A percentile compares a stretch with the other conserved stretches of the same genome.
phyloP scores from a whole-genome alignment of 2,113 vertebrate genomes.

The Amphiprion percula region DNA sequence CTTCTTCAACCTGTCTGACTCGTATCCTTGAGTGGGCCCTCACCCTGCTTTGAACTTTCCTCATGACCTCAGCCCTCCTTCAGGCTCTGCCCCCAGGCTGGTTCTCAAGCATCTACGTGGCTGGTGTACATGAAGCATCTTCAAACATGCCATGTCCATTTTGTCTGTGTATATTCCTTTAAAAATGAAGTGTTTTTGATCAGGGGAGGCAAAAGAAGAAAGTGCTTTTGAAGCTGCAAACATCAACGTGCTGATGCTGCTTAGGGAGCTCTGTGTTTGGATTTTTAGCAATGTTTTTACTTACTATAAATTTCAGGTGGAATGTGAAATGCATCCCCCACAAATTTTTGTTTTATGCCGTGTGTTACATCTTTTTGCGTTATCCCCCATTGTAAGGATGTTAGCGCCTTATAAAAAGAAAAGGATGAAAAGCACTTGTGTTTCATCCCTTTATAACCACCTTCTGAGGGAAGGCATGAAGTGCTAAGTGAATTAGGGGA shows the following conservation, averaged over 20 bases:
- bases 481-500: constrained; percentile 66
- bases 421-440: constrained; percentile 59
- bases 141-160: constrained; percentile 14
- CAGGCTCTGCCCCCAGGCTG: constrained; percentile 31
- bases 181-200: constrained; percentile 32
- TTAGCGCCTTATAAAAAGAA: constrained; percentile 41
- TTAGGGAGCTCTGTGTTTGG: not conserved
- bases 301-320: constrained; percentile 7
- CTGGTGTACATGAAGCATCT: constrained; percentile 4
- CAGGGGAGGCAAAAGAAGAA: constrained; percentile 1
- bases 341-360: constrained; percentile 9
- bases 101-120: constrained; percentile 32
- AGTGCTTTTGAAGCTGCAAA: constrained; percentile 9
- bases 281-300: not conserved
- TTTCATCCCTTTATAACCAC: constrained; percentile 68
- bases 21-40: constrained; percentile 39
- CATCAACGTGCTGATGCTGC: not conserved
- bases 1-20: constrained; percentile 24
- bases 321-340: constrained; percentile 18
- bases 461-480: constrained; percentile 59
- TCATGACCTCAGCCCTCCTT: constrained; percentile 40
- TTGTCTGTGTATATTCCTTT: constrained; percentile 7
- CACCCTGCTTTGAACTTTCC: constrained; percentile 57
- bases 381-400: constrained; percentile 42
- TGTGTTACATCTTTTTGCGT: constrained; percentile 44